A percentile compares a stretch with the other conserved stretches of the same genome.
phyloP scores from a whole-genome alignment of 1,140 invertebrate genomes.

The Conus betulinus region DNA sequence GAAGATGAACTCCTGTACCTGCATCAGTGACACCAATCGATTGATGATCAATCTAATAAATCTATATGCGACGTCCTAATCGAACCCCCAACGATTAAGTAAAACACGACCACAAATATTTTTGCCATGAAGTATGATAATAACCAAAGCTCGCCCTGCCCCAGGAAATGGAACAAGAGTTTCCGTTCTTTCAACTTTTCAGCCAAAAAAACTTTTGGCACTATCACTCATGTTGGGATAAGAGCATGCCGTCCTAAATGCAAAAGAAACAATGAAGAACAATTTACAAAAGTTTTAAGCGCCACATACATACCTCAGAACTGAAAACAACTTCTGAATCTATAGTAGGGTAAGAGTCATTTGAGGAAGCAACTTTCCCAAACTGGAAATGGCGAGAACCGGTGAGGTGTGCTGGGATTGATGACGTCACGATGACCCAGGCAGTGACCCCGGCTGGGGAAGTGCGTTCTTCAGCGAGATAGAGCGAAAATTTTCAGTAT shows the following conservation, averaged over 20 bases:
- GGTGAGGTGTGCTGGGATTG: conserved; percentile 53
- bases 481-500: conserved; percentile 18
- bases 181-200: conserved; percentile 28
- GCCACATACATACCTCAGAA: neutral
- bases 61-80: too few species aligned
- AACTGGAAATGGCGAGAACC: conserved; percentile 59
- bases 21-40: too few species aligned
- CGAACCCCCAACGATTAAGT: neutral
- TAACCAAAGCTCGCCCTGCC: conserved; percentile 23
- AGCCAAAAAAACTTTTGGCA: conserved; percentile 10
- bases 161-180: conserved; percentile 30
- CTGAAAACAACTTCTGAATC: conserved; percentile 22
- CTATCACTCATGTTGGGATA: neutral
- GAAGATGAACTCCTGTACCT: too few species aligned
- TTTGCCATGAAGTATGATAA: neutral
- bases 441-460: conserved; percentile 56
- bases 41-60: too few species aligned
- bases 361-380: conserved; percentile 45
- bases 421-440: conserved; percentile 59
- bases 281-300: neutral
- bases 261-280: neutral
- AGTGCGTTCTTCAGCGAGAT: conserved; percentile 48
- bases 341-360: conserved; percentile 31
- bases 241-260: neutral
- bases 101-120: neutral